Evolutionary conservation across 2,113 vertebrate species (phyloP).

Genomic region (Tauraco erythrolophus): DNA sequence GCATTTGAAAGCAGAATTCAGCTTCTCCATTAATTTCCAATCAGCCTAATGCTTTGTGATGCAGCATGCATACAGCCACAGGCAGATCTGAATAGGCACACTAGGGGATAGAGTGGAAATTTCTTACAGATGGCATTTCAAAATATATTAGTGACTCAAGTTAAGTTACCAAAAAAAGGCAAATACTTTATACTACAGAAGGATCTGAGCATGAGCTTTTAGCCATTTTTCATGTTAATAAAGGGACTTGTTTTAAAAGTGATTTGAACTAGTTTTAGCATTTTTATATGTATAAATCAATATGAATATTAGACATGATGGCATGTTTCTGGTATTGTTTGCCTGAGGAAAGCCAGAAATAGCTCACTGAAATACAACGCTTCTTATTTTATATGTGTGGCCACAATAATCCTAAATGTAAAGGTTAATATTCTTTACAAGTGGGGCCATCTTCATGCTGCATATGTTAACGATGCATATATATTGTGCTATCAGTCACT

Average conservation of each 20-base stretch:
- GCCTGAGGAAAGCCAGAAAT: constrained; percentile 41
- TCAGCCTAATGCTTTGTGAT: constrained; percentile 63
- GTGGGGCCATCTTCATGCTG: not conserved
- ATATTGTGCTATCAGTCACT: not conserved
- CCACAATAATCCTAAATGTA: not conserved
- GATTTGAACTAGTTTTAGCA: constrained; percentile 14
- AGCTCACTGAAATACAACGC: not conserved
- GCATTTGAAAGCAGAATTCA: constrained; percentile 38
- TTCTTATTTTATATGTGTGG: not conserved
- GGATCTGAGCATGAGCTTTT: not conserved
- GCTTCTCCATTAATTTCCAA: constrained; percentile 50
- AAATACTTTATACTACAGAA: not conserved
- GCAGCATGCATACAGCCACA: constrained; percentile 37
- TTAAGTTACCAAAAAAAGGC: constrained; percentile 5
- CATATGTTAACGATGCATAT: not conserved
- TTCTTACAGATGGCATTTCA: constrained; percentile 63
- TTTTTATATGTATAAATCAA: constrained; percentile 36
- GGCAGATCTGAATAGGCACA: constrained; percentile 33
- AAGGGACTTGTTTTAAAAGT: constrained; percentile 1
- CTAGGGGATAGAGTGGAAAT: constrained; percentile 48
- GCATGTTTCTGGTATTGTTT: constrained; percentile 19
- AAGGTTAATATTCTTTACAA: not conserved
- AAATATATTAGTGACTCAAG: constrained; percentile 40
- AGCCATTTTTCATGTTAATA: constrained; percentile 29
- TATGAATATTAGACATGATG: not conserved